Percentiles rank a stretch among this genome's conserved stretches.
These are phyloP conservation scores for Psittacula cyanocephala DNA, from an alignment of 2,113 vertebrate genomes.

Conservation along the genomic window DNA sequence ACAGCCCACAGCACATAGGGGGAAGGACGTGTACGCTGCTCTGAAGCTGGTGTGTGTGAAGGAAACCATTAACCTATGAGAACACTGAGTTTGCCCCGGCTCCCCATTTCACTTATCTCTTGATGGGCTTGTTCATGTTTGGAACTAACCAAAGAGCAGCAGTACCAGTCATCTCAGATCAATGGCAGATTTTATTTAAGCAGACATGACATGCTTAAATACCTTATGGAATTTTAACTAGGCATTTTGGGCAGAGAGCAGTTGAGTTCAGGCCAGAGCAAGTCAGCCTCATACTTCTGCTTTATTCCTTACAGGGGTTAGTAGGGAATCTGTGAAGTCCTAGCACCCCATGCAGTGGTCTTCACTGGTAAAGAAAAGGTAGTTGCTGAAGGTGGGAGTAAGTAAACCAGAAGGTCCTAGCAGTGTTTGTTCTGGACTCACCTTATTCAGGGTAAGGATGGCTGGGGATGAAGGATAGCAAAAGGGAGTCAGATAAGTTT, in stretches of 20 bases:
- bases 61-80: not conserved
- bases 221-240: not conserved
- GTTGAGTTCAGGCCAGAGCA: not conserved
- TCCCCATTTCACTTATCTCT: not conserved
- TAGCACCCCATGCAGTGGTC: not conserved
- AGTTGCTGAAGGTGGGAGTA: not conserved
- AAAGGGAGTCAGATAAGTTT: not conserved
- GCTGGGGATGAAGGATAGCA: not conserved
- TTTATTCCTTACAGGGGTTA: not conserved
- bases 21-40: rapidly evolving
- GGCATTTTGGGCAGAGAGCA: not conserved
- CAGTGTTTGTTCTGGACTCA: not conserved
- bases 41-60: not conserved
- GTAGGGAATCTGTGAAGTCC: not conserved
- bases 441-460: not conserved
- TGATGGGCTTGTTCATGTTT: not conserved
- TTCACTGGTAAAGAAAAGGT: not conserved
- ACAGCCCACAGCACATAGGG: not conserved
- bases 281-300: not conserved
- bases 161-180: not conserved
- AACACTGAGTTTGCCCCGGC: not conserved
- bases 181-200: not conserved
- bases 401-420: not conserved
- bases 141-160: not conserved
- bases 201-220: not conserved